A percentile compares a stretch with the other conserved stretches of the same genome.
Conservation (phyloP, 2,797 vertebrate genomes). For the Enteromius mattozi region DNA sequence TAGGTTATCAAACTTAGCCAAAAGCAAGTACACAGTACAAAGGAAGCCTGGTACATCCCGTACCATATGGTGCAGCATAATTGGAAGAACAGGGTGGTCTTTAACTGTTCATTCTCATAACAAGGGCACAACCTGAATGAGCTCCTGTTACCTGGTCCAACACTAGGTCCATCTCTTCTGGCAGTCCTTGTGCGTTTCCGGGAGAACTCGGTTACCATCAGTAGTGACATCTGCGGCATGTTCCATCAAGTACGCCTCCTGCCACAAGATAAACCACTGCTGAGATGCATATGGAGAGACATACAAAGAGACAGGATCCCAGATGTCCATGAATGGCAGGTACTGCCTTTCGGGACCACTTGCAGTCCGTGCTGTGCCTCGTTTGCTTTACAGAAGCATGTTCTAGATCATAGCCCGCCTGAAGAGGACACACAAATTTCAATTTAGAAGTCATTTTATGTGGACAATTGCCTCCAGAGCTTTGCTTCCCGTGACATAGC, state of each 20-base stretch:
- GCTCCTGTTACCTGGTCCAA: slow-evolving; percentile 1
- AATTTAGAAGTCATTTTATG: slow-evolving; percentile 19
- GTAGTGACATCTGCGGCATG: slow-evolving; percentile 45
- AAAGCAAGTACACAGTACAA: neutral
- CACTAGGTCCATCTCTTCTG: neutral
- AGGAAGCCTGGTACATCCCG: neutral
- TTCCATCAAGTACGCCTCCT: slow-evolving; percentile 47
- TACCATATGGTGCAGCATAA: slow-evolving; percentile 11
- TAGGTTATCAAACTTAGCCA: slow-evolving; percentile 8
- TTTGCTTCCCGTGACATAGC: neutral
- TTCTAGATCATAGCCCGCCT: neutral
- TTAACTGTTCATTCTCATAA: slow-evolving; percentile 13
- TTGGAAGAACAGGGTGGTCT: neutral
- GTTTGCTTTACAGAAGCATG: neutral
- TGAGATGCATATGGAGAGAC: slow-evolving; percentile 24
- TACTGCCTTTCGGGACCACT: slow-evolving; percentile 6
- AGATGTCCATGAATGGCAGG: slow-evolving; percentile 4
- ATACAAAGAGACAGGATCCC: neutral
- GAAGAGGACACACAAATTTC: neutral
- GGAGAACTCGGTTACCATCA: slow-evolving; percentile 13
- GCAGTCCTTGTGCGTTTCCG: slow-evolving; percentile 33
- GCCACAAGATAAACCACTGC: slow-evolving; percentile 25
- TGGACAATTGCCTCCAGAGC: slow-evolving; percentile 42
- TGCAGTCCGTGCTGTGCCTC: neutral
- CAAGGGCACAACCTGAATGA: neutral